These are phyloP conservation scores for Augiades crinisus DNA, from an alignment of 2,888 invertebrate species.

Conservation along the genomic window DNA sequence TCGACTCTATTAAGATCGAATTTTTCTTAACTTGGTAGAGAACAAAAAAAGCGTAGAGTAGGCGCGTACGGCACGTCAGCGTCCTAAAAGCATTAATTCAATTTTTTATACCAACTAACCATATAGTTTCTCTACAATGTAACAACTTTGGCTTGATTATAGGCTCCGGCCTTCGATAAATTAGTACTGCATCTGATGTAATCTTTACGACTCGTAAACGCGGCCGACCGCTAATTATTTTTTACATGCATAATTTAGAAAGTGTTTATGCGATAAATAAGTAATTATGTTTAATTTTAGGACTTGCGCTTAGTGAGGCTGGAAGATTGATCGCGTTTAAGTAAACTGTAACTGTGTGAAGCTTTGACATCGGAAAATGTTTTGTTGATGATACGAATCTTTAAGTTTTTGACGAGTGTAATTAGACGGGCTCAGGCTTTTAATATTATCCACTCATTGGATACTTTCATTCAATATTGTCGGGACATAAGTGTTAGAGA, in stretches of 20 bases:
- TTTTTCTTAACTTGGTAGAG: not conserved
- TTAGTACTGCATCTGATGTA: constrained; percentile 18
- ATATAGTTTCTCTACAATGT: constrained; percentile 10
- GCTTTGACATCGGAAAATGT: too few species aligned
- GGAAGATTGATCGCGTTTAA: too few species aligned
- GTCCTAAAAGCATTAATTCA: constrained; percentile 7
- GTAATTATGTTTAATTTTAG: constrained; percentile 10
- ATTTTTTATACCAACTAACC: constrained; percentile 6
- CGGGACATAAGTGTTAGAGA: too few species aligned
- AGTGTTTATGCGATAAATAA: constrained; percentile 15
- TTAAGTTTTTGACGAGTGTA: too few species aligned
- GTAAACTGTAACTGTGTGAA: too few species aligned
- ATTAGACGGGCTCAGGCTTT: too few species aligned
- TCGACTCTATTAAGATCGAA: constrained; percentile 14
- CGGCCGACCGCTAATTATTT: constrained; percentile 22
- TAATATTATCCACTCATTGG: too few species aligned
- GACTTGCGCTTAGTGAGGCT: too few species aligned
- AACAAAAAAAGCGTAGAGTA: not conserved
- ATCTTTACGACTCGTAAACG: constrained; percentile 24
- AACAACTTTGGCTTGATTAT: constrained; percentile 18
- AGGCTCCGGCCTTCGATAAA: constrained; percentile 17
- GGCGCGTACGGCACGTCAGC: not conserved
- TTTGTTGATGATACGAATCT: too few species aligned
- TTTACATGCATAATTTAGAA: constrained; percentile 24
- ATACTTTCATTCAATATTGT: too few species aligned